These are phyloP conservation scores for Chitala chitala DNA, from an alignment of 2,113 vertebrate genomes.

Conservation along the genomic window DNA sequence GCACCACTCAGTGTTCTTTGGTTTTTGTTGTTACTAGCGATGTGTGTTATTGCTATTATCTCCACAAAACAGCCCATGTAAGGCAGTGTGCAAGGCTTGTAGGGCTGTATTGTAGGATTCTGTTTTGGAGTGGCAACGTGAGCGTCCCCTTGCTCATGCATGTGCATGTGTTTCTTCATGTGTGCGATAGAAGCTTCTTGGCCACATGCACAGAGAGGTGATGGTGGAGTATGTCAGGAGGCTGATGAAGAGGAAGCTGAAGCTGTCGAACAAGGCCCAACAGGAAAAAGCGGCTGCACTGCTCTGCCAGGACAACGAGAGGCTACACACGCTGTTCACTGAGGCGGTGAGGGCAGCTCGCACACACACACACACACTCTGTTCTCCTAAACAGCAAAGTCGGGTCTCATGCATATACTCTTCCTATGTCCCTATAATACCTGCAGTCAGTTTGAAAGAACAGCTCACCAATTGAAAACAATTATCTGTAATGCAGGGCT, in stretches of 20 bases:
- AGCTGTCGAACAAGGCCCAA: constrained; percentile 53
- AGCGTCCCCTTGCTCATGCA: too few relatives aligned
- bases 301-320: constrained; percentile 50
- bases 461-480: background rate
- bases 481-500: constrained; percentile 59
- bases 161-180: background rate
- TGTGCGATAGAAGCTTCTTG: constrained; percentile 69
- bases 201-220: constrained; percentile 56
- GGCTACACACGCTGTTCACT: constrained; percentile 60
- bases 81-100: too few relatives aligned
- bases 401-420: background rate
- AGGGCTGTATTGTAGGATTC: background rate
- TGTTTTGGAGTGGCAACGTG: background rate
- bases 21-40: background rate
- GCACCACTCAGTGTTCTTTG: background rate
- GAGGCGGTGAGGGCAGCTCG: constrained; percentile 58
- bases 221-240: constrained; percentile 69
- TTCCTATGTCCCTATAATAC: too few relatives aligned
- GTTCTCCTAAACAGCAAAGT: background rate
- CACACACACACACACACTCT: background rate
- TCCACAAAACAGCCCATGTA: too few relatives aligned
- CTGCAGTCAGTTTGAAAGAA: too few relatives aligned
- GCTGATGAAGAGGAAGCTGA: constrained; percentile 69
- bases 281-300: constrained; percentile 56
- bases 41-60: too few relatives aligned